phyloP scores from a whole-genome alignment of 1,140 invertebrate genomes.

The Drosophila nigromelanica region DNA sequence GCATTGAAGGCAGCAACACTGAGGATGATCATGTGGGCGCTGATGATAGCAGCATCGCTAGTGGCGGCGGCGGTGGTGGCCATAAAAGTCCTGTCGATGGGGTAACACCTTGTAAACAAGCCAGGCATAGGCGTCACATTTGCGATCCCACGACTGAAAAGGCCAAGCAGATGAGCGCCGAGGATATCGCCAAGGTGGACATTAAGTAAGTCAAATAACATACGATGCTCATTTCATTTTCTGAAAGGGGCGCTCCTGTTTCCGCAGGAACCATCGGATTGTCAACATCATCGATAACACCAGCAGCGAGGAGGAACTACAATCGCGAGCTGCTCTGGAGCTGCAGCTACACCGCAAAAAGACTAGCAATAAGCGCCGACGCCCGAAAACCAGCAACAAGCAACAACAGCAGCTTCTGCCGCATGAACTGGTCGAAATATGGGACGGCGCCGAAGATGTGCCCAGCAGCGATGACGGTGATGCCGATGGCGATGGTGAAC shows the following conservation, averaged over 20 bases:
- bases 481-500: constrained; percentile 71
- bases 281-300: constrained; percentile 83
- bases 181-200: constrained; percentile 72
- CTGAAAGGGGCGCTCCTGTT: neutral
- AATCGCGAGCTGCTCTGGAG: constrained; percentile 61
- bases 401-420: constrained; percentile 62
- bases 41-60: constrained; percentile 81
- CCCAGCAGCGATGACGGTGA: constrained; percentile 74
- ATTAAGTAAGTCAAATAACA: constrained; percentile 58
- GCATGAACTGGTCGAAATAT: constrained; percentile 82
- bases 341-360: constrained; percentile 68
- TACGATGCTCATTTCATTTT: neutral
- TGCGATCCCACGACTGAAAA: constrained; percentile 78
- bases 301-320: constrained; percentile 79
- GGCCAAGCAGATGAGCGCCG: constrained; percentile 55
- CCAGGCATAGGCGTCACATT: constrained; percentile 71
- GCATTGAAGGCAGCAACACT: constrained; percentile 91
- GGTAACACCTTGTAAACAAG: constrained; percentile 85
- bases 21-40: constrained; percentile 88
- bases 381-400: constrained; percentile 73
- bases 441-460: constrained; percentile 78
- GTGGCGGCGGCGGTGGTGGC: constrained; percentile 54
- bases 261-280: constrained; percentile 73
- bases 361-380: constrained; percentile 72
- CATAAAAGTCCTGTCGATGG: constrained; percentile 82